Conservation (phyloP, 2,797 vertebrate species). For the Catharus ustulatus region DNA sequence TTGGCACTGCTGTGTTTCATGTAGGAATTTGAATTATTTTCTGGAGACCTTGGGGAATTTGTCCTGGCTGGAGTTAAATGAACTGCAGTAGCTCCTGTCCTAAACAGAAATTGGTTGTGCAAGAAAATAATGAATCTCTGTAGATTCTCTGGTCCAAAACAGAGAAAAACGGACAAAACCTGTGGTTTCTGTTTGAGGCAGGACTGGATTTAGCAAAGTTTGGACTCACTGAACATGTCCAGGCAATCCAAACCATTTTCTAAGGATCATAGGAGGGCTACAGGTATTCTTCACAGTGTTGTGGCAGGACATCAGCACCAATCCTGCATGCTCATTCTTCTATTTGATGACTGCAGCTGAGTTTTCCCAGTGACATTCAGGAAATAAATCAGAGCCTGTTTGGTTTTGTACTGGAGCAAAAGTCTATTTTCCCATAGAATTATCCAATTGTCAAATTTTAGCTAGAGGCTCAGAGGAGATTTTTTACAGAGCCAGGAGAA, state of each 20-base stretch:
- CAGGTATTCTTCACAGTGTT: not conserved
- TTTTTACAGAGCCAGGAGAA: conserved; percentile 1
- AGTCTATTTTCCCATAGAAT: not conserved
- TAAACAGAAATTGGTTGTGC: not conserved
- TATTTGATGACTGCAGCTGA: not conserved
- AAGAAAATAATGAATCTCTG: not conserved
- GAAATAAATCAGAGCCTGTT: not conserved
- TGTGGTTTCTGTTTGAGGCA: not conserved
- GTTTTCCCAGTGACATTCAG: not conserved
- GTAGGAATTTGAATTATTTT: not conserved
- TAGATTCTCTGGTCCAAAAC: not conserved
- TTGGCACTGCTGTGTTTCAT: not conserved
- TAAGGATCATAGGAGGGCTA: not conserved
- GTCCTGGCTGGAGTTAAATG: not conserved
- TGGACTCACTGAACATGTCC: not conserved
- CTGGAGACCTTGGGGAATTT: not conserved
- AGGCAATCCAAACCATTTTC: not conserved
- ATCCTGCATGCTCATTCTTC: not conserved
- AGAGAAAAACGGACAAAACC: not conserved
- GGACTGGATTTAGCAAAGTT: not conserved
- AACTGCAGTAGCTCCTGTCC: not conserved
- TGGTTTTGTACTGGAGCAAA: not conserved
- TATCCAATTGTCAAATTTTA: not conserved
- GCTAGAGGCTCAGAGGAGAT: not conserved
- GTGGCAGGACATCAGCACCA: not conserved